These are phyloP conservation scores for Sesia apiformis DNA, from an alignment of 2,888 invertebrate species.

Conservation along the genomic window DNA sequence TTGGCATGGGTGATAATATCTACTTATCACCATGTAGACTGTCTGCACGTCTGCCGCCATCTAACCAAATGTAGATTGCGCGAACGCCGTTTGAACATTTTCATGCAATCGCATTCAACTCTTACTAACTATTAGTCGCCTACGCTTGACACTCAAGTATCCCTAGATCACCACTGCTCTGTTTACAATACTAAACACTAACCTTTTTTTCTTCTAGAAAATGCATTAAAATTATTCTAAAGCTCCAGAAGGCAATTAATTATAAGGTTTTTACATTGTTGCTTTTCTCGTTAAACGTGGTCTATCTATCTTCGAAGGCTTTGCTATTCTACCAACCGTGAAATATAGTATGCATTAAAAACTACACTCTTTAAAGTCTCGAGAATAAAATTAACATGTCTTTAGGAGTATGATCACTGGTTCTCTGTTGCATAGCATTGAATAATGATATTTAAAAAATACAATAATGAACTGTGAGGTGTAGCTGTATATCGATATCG, in stretches of 20 bases:
- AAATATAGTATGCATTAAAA: conserved; percentile 1
- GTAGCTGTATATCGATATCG: neutral
- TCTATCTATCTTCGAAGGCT: neutral
- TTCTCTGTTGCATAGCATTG: neutral
- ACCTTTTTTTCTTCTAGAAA: conserved; percentile 4
- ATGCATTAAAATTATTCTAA: conserved; percentile 7
- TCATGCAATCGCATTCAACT: too few relatives aligned
- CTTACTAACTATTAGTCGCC: too few relatives aligned
- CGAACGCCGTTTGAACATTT: too few relatives aligned
- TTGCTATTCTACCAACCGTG: neutral
- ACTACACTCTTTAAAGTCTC: neutral
- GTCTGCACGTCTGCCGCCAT: too few relatives aligned
- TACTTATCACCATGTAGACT: too few relatives aligned
- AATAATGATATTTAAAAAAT: neutral
- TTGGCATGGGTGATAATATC: too few relatives aligned
- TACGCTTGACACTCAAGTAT: too few relatives aligned
- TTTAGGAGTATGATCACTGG: neutral
- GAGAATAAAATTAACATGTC: neutral
- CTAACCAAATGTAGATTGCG: too few relatives aligned
- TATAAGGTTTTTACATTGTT: neutral
- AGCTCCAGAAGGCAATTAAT: conserved; percentile 5
- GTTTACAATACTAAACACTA: too few relatives aligned
- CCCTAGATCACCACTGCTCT: too few relatives aligned
- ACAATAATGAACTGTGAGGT: neutral
- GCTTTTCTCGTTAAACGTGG: neutral